Base-by-base conservation (phyloP, 2,113 vertebrate species). In the Cephalopterus ornatus region DNA sequence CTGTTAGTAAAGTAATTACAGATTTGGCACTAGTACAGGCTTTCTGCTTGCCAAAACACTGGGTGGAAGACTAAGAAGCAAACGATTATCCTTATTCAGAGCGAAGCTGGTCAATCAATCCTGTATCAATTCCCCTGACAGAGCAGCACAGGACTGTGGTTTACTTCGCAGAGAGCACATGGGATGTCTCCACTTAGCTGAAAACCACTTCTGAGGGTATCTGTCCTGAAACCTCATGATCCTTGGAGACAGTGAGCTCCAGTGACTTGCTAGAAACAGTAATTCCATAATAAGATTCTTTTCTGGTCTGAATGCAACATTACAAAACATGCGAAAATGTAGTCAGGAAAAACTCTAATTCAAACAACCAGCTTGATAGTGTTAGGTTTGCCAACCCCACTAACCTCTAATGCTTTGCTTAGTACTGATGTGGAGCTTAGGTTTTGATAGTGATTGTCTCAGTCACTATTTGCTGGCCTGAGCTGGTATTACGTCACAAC, bases 1-100 rank as follows among this genome's bases (percentile, higher is more conserved):
- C 88, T 14, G 73, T 65, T 96, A 93, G 94, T 95, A 93, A 96
- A 96, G 91, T 94, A 96, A 97, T 97, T 97, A 95, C 80, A 96
- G 72, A 76, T 93, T 96, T 97, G 97, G 96, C 97, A 85, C 59
- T 35, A 73, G 55, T 9, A 39, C 63, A 96, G 42, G 50, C 42
- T 93, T 95, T 95, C 89, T 79, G 77, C 86, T 93, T 96, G 92
- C 96, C 95, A 97, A 97, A 96, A 62, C 73, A 47, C 80, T 74
- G 79, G 28, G 20, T 92, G 52, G 80, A 92, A 91, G 75, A 97
- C 97, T 95, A 96, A 97, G 96, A 84, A 96, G 88, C 65, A 97
- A 97, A 96, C 93, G 4, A 95, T 97, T 96, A 94, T 72, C 61
- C 90, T 52, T 80, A 82, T 71, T 97, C 23, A 76, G 67, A 71